Percentiles rank a stretch among this genome's conserved stretches.
phyloP scores from a whole-genome alignment of 2,888 invertebrate genomes.

The Lamellibrachia columna region DNA sequence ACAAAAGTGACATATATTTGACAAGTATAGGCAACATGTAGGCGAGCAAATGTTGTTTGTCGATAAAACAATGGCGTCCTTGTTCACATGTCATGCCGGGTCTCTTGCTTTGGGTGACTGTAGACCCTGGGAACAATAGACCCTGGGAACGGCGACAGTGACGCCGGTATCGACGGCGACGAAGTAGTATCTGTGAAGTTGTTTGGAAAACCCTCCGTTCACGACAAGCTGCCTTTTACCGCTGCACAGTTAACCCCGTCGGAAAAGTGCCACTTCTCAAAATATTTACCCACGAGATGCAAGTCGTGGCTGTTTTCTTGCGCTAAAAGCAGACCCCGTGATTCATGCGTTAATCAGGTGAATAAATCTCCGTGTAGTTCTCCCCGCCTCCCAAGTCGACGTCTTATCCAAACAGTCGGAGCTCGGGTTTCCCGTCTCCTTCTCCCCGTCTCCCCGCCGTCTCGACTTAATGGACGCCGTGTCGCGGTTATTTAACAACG shows the following conservation, averaged over 20 bases:
- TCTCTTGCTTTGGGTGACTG: too few relatives aligned
- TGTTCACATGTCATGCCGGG: too few relatives aligned
- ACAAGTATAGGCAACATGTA: too few relatives aligned
- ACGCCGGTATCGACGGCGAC: too few relatives aligned
- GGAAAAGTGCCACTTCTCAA: background rate
- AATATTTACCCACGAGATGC: constrained; percentile 3
- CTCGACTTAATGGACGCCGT: constrained; percentile 3
- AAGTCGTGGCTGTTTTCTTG: background rate
- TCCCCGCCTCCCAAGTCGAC: background rate
- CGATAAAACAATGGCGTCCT: too few relatives aligned
- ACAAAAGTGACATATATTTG: too few relatives aligned
- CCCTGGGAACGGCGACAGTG: too few relatives aligned
- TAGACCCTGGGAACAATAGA: too few relatives aligned
- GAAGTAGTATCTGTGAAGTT: background rate
- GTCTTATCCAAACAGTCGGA: background rate
- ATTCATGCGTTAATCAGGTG: background rate
- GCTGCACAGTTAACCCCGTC: background rate
- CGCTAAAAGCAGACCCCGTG: background rate
- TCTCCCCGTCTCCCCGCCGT: background rate
- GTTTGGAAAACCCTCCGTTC: background rate
- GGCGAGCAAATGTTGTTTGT: too few relatives aligned
- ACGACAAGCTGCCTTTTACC: background rate
- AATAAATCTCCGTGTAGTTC: background rate
- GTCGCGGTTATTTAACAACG: background rate
- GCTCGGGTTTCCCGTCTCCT: background rate